Base-by-base conservation (phyloP, 1,140 invertebrate genomes). In the Carposina sasakii region DNA sequence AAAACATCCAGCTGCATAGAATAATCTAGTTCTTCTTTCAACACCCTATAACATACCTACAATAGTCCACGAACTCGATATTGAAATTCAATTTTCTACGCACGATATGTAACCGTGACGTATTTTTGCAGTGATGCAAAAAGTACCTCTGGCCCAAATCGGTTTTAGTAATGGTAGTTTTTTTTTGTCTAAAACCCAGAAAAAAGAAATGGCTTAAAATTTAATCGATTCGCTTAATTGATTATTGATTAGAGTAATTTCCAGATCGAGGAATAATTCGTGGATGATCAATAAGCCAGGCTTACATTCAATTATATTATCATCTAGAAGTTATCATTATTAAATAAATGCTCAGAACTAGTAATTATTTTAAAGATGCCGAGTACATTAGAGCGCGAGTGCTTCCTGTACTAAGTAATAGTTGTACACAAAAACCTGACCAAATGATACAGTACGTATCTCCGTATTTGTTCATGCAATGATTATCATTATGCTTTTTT, bases 61-160 rank as follows among this genome's bases (percentile, higher is more conserved):
- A n/a, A n/a, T n/a, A n/a, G n/a, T n/a, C n/a, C n/a, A n/a, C n/a
- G n/a, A n/a, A n/a, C n/a, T n/a, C n/a, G n/a, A n/a, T n/a, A n/a
- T n/a, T n/a, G n/a, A n/a, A 78, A 68, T 54, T 43, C 71, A 77
- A 81, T 81, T 79, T 69, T 73, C 58, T 77, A 76, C 75, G 69
- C 71, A 71, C 72, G 60, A 70, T 63, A 26, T 54, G 33, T 59
- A 48, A 67, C 62, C 68, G 65, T 71, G 69, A 71, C 68, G 71
- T 71, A 73, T 68, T 65, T 70, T 73, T 76, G 65, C 76, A 71
- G 42, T 49, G 48, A 57, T 71, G 71, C 69, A 69, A 76, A 71
- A 68, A 65, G 56, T 65, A 62, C 31, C 54, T 20, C 12, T 48
- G 57, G 66, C 41, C 58, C 51, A 60, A 70, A 66, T 76, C 48